Percentiles rank a stretch among this genome's conserved stretches.
Conservation (phyloP, 2,797 vertebrate genomes). For the Sebastes miniatus region DNA sequence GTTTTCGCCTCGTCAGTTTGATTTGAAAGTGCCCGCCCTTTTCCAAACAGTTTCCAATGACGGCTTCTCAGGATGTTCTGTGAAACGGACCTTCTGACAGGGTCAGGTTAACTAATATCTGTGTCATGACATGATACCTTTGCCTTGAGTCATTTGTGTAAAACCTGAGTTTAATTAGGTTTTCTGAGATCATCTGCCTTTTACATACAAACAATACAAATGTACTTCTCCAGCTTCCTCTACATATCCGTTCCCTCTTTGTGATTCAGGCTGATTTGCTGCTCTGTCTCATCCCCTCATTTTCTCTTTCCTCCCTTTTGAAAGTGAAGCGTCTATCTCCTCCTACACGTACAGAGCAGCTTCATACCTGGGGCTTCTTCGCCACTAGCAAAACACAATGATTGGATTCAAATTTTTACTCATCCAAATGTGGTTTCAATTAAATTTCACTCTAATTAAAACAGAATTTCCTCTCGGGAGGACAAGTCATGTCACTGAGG, state of each 20-base stretch:
- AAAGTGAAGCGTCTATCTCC: neutral
- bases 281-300: neutral
- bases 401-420: neutral
- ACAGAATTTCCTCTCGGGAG: neutral
- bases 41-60: too few species aligned
- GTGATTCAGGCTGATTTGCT: neutral
- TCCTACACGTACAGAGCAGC: neutral
- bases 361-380: neutral
- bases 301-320: neutral
- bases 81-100: too few species aligned
- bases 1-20: too few species aligned
- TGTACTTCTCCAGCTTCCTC: neutral
- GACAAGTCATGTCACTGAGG: neutral
- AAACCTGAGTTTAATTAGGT: neutral
- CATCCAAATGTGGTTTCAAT: conserved; percentile 12
- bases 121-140: too few species aligned
- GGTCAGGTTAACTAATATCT: too few species aligned
- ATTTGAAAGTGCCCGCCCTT: too few species aligned
- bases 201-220: neutral
- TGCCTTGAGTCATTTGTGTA: neutral
- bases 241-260: neutral
- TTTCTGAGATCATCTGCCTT: neutral
- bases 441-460: conserved; percentile 37
- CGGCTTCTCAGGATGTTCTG: too few species aligned
- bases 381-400: neutral